Evolutionary conservation across 1,140 invertebrate species (phyloP), one percentile per base, ranked within the genome.

Genomic region (Cotesia chilonis): DNA sequence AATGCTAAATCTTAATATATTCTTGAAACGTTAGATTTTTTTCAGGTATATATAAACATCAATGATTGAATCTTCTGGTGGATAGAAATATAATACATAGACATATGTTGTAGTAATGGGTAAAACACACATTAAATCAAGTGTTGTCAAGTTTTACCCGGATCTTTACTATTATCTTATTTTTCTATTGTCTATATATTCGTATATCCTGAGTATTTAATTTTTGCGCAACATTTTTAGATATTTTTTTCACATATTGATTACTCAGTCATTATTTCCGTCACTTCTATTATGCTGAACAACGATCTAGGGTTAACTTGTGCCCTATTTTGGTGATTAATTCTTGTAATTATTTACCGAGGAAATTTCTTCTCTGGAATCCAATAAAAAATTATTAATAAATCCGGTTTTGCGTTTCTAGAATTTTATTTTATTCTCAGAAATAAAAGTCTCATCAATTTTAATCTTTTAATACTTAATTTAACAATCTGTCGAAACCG

Each of bases 141-240:
- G 41, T 9, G 57, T 20, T 59, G 57, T 59, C 7, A 59, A 59
- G 57, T 20, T 59, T 28, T 59, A 59, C 57, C 57, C 57, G 57
- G 57, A 59, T 59, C 57, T 59, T 17, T 28, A 59, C 57, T 59
- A 59, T 59, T 59, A 59, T 59, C 57, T 59, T 28, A 28, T 28
- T 28, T 28, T 28, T 59, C 57, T 28, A 59, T 59, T 59, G 20
- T 59, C 57, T 59, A 59, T 59, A 20, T 59, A 17, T 28, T 47
- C 10, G 41, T 47, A 7, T 47, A 47, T 59, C n/a, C 14, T 9
- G 17, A 59, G 17, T 59, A 59, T 59, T 59, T 9, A 59, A 59
- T 59, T 59, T 59, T 59, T 59, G 9, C 57, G 57, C 57, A 59
- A 59, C 9, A 28, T 59, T 59, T 59, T 47, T 28, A 28, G 1